A percentile compares a stretch with the other conserved stretches of the same genome.
Evolutionary conservation across 2,113 vertebrate genomes (phyloP).

Genomic region (Paramormyrops kingsleyae): DNA sequence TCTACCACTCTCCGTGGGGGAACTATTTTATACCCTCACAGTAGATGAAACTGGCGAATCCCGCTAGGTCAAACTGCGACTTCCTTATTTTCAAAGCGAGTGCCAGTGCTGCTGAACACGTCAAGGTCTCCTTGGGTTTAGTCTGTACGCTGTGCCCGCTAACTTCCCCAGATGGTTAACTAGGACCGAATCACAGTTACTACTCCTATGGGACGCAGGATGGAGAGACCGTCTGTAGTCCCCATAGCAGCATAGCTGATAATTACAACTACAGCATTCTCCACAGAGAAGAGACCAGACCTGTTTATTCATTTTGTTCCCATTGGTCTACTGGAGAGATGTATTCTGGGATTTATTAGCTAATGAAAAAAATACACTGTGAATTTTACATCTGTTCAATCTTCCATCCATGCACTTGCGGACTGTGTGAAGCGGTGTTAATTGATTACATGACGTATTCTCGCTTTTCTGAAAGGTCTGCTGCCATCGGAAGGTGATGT

Average conservation of each 20-base stretch:
- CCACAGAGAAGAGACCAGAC: constrained; percentile 1
- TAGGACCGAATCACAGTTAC: background rate
- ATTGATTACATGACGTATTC: background rate
- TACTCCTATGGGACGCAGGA: background rate
- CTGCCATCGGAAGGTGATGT: background rate
- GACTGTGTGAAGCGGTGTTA: background rate
- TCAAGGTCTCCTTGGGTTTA: background rate
- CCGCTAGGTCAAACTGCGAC: background rate
- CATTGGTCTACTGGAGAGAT: constrained; percentile 2
- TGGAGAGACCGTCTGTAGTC: background rate
- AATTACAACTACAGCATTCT: background rate
- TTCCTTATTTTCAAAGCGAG: background rate
- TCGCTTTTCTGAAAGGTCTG: background rate
- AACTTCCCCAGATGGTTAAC: background rate
- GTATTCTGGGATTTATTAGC: constrained; percentile 12
- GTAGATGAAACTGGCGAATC: background rate
- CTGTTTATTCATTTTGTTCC: constrained; percentile 6
- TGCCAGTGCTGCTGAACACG: background rate
- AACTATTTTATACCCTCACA: background rate
- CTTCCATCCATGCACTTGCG: background rate
- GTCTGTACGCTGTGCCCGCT: background rate
- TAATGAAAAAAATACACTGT: constrained; percentile 5
- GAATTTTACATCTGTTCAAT: constrained; percentile 4
- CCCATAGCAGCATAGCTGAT: background rate
- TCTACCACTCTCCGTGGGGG: background rate